Percentiles rank a stretch among this genome's conserved stretches.
phyloP scores from a whole-genome alignment of 2,113 vertebrate genomes.

The Corynorhinus townsendii region DNA sequence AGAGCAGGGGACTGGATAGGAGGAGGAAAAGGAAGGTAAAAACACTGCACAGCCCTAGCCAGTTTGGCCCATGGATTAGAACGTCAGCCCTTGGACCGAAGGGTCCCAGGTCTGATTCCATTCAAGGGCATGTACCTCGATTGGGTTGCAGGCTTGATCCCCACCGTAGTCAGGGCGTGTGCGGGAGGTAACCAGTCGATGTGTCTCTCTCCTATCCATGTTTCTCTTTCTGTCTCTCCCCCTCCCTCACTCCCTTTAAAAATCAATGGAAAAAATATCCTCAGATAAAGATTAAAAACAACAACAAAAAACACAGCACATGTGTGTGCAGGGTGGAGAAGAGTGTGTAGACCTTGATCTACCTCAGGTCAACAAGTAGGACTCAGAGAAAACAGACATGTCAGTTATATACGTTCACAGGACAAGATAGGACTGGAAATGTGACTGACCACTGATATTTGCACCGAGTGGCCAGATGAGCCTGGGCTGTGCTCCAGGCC shows the following conservation, averaged over 20 bases:
- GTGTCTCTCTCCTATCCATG: too few species aligned
- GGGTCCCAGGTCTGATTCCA: too few species aligned
- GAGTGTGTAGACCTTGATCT: neutral
- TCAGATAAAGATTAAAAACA: too few species aligned
- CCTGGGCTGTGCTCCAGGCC: neutral
- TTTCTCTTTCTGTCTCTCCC: too few species aligned
- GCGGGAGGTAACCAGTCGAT: too few species aligned
- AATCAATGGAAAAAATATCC: too few species aligned
- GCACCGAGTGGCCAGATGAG: neutral
- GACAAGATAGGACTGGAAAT: neutral
- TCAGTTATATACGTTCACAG: fast-evolving
- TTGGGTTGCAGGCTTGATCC: too few species aligned
- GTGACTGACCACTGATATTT: fast-evolving
- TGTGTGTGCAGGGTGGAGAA: neutral
- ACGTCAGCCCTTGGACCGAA: too few species aligned
- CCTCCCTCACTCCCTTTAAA: too few species aligned
- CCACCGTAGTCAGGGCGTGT: too few species aligned
- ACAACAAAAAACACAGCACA: neutral
- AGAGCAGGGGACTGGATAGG: neutral
- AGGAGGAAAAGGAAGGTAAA: neutral
- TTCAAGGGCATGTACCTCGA: too few species aligned
- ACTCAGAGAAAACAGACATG: neutral
- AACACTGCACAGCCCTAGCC: neutral
- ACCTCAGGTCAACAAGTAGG: neutral
- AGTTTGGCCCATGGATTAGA: too few species aligned